phyloP scores from a whole-genome alignment of 1,140 invertebrate genomes.

The Lutraria rhynchaena region DNA sequence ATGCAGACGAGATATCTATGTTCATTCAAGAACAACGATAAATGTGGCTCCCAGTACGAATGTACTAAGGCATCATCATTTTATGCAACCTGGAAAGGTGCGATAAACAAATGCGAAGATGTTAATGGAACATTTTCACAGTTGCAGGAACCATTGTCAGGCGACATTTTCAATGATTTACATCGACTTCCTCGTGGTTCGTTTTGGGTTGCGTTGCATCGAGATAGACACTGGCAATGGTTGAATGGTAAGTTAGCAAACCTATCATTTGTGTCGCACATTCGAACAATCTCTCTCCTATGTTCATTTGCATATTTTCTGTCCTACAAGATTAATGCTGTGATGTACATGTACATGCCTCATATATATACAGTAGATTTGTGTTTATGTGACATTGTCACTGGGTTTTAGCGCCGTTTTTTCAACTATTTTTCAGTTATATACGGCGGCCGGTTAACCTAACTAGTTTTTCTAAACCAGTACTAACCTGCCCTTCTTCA shows the following conservation, averaged over 20 bases:
- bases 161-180: background rate
- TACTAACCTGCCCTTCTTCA: no score
- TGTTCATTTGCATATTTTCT: no score
- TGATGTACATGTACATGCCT: no score
- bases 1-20: conserved; percentile 43
- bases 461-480: no score
- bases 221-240: conserved; percentile 35
- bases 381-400: no score
- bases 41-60: conserved; percentile 20
- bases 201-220: conserved; percentile 41
- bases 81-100: conserved; percentile 37
- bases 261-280: background rate
- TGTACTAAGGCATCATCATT: conserved; percentile 38
- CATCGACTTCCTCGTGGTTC: conserved; percentile 21
- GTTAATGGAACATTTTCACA: background rate
- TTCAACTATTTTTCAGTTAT: no score
- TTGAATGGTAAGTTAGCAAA: conserved; percentile 16
- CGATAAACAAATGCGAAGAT: background rate
- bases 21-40: conserved; percentile 20
- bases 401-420: no score
- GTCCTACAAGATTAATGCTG: no score
- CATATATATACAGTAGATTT: no score
- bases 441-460: no score
- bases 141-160: background rate
- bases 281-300: no score